Percentiles rank a stretch among this genome's conserved stretches.
Conservation (phyloP, 2,113 vertebrate genomes). For the Serilophus lunatus region DNA sequence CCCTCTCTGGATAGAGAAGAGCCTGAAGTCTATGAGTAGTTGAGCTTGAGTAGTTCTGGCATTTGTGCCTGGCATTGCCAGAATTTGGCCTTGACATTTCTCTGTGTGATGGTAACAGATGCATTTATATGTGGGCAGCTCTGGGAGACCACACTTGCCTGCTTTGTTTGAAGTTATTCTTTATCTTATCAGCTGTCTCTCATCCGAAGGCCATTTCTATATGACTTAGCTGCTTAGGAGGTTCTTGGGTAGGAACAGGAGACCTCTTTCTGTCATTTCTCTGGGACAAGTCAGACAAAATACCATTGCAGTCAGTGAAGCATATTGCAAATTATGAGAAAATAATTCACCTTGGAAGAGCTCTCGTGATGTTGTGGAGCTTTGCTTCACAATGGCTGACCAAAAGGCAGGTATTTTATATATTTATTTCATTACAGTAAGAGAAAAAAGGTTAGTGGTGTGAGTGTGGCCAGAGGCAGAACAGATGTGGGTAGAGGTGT, state of each 20-base stretch:
- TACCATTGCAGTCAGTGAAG: background rate
- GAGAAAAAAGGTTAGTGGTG: background rate
- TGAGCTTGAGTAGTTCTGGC: background rate
- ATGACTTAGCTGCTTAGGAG: background rate
- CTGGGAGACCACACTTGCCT: background rate
- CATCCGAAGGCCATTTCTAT: background rate
- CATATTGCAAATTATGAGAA: background rate
- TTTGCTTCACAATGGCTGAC: background rate
- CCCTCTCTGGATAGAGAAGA: background rate
- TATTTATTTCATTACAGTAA: background rate
- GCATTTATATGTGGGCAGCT: background rate
- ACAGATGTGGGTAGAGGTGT: background rate
- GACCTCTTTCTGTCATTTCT: background rate
- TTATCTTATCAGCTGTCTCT: conserved; percentile 11
- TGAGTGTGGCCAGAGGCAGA: background rate
- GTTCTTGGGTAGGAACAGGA: background rate
- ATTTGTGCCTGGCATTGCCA: background rate
- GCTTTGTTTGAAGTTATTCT: background rate
- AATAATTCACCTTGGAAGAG: background rate
- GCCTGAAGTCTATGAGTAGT: background rate
- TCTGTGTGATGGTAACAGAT: background rate
- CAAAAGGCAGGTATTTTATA: background rate
- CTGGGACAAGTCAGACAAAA: background rate
- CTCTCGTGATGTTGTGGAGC: background rate
- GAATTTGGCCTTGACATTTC: conserved; percentile 13